Percentiles rank a stretch among this genome's conserved stretches.
These are phyloP conservation scores for Silurus meridionalis DNA, from an alignment of 2,113 vertebrate genomes.

Conservation along the genomic window DNA sequence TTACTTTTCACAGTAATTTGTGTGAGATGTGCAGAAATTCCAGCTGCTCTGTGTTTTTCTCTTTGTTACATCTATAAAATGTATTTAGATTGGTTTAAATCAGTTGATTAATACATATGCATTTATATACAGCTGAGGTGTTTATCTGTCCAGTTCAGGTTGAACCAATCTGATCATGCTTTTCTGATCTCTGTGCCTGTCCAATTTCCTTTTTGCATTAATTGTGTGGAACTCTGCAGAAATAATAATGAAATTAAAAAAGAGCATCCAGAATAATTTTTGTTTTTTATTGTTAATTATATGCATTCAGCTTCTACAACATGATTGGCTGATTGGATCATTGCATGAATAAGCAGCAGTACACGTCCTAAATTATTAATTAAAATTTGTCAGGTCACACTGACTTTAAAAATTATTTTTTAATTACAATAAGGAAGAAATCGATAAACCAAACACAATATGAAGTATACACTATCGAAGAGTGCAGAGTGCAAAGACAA, in stretches of 20 bases:
- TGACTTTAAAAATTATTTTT: not conserved
- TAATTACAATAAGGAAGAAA: too few relatives aligned
- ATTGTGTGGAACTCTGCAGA: too few relatives aligned
- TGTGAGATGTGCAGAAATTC: not conserved
- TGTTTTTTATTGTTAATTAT: not conserved
- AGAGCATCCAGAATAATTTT: too few relatives aligned
- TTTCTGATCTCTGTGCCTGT: not conserved
- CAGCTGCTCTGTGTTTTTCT: not conserved
- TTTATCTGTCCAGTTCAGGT: not conserved
- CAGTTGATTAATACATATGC: not conserved
- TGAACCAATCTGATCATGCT: not conserved
- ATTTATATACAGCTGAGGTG: not conserved
- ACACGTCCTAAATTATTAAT: not conserved
- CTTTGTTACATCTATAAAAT: not conserved
- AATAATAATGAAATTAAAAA: too few relatives aligned
- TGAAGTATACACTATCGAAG: too few relatives aligned
- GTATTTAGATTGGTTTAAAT: not conserved
- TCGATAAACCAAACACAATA: not conserved
- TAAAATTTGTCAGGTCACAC: not conserved
- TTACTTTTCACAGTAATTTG: not conserved
- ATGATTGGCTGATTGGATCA: not conserved
- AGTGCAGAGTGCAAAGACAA: not conserved
- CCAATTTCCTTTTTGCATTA: not conserved
- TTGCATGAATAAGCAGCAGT: not conserved
- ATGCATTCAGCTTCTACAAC: not conserved